These are phyloP conservation scores for Rhinogobius similis DNA, from an alignment of 2,113 vertebrate species.

Conservation along the genomic window DNA sequence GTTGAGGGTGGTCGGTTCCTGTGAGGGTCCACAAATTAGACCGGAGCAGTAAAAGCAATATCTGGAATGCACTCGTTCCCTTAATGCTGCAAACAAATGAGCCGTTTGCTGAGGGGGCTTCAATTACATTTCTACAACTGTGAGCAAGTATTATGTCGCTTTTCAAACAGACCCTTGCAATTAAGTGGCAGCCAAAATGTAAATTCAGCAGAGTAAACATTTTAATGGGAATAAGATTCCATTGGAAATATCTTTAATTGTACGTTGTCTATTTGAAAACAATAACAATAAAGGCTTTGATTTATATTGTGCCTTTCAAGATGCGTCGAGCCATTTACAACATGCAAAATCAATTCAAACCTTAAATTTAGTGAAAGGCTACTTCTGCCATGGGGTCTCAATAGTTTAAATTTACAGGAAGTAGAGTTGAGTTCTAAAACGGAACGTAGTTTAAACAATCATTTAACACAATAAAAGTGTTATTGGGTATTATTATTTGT, in stretches of 20 bases:
- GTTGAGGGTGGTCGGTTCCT: background rate
- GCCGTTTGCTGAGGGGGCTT: conserved; percentile 24
- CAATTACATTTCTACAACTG: background rate
- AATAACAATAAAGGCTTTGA: too few relatives aligned
- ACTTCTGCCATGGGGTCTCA: too few relatives aligned
- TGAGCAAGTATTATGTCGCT: background rate
- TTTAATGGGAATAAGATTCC: background rate
- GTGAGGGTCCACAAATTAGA: conserved; percentile 21
- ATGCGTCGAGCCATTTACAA: too few relatives aligned
- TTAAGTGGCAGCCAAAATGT: background rate
- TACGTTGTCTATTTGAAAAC: too few relatives aligned
- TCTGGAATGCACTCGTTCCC: background rate
- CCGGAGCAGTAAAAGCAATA: conserved; percentile 6
- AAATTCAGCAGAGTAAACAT: background rate
- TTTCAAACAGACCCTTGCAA: background rate
- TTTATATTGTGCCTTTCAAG: too few relatives aligned
- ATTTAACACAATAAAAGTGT: too few relatives aligned
- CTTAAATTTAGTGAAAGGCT: too few relatives aligned
- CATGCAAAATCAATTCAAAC: too few relatives aligned
- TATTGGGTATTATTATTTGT: too few relatives aligned
- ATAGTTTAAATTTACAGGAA: too few relatives aligned
- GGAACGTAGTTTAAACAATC: too few relatives aligned
- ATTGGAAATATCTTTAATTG: background rate
- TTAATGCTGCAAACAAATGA: background rate
- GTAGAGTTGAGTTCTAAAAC: too few relatives aligned